Conservation (phyloP, 2,113 vertebrate species). For the Trinectes maculatus region DNA sequence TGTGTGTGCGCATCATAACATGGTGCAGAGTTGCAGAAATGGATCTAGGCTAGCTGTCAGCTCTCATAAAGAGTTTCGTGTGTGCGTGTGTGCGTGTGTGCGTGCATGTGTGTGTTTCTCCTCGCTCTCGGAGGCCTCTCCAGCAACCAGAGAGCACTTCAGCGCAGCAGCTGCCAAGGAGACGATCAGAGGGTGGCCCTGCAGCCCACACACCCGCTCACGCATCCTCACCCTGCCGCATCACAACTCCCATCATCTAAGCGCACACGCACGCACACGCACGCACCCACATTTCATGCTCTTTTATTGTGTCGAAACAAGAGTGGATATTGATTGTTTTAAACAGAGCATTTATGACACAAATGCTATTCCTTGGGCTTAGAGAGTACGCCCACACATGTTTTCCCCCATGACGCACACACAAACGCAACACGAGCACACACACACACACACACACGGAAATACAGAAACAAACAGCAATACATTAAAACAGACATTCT, state of each 20-base stretch:
- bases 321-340: slow-evolving; percentile 78
- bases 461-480: slow-evolving; percentile 26
- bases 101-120: slow-evolving; percentile 51
- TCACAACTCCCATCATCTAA: slow-evolving; percentile 49
- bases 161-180: slow-evolving; percentile 72
- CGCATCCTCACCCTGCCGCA: slow-evolving; percentile 67
- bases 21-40: slow-evolving; percentile 51
- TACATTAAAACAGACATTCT: slow-evolving; percentile 51
- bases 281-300: slow-evolving; percentile 28
- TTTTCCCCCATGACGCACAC: slow-evolving; percentile 46
- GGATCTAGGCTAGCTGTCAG: slow-evolving; percentile 75
- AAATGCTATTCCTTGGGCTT: slow-evolving; percentile 70
- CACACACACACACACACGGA: background rate
- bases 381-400: slow-evolving; percentile 64
- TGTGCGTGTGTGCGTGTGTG: background rate
- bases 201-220: slow-evolving; percentile 78
- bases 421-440: background rate
- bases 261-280: slow-evolving; percentile 18
- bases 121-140: slow-evolving; percentile 62
- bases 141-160: slow-evolving; percentile 73
- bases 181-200: slow-evolving; percentile 73
- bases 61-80: slow-evolving; percentile 67
- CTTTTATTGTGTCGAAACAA: slow-evolving; percentile 45
- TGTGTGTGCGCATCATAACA: slow-evolving; percentile 47
- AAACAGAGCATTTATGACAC: slow-evolving; percentile 75